phyloP scores from a whole-genome alignment of 2,888 invertebrate species.

The Latheticus oryzae region DNA sequence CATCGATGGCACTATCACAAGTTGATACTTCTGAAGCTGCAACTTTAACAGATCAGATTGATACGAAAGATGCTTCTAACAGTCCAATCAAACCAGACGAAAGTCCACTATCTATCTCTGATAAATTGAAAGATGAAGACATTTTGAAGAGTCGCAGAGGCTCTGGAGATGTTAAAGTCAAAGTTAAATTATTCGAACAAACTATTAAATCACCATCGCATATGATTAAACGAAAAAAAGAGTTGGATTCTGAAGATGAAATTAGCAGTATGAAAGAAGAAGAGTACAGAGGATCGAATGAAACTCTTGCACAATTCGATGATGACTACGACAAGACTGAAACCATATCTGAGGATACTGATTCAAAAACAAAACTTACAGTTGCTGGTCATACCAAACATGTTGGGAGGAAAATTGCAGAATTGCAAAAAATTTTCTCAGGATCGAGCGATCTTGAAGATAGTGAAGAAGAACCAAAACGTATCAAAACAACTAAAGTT shows the following conservation, averaged over 20 bases:
- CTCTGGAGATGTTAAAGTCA: constrained; percentile 70
- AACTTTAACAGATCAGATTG: constrained; percentile 67
- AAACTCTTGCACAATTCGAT: constrained; percentile 63
- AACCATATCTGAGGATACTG: constrained; percentile 42
- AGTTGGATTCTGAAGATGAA: constrained; percentile 64
- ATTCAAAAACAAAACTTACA: constrained; percentile 47
- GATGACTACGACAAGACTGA: constrained; percentile 59
- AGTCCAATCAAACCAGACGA: constrained; percentile 67
- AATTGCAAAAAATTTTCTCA: constrained; percentile 66
- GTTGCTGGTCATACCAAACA: constrained; percentile 59
- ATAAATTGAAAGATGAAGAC: constrained; percentile 61
- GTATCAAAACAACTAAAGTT: constrained; percentile 39
- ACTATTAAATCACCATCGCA: constrained; percentile 60
- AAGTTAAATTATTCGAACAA: constrained; percentile 69
- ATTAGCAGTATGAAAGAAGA: constrained; percentile 64
- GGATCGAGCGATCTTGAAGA: constrained; percentile 52
- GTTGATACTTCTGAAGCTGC: constrained; percentile 68
- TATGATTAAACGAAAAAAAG: constrained; percentile 58
- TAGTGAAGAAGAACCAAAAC: constrained; percentile 43
- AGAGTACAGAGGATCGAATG: constrained; percentile 60
- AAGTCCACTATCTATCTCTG: constrained; percentile 50
- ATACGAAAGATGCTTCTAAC: constrained; percentile 68
- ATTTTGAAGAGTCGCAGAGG: constrained; percentile 60
- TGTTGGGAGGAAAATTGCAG: constrained; percentile 66
- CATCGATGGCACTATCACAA: constrained; percentile 63